Percentiles rank a stretch among this genome's conserved stretches.
Evolutionary conservation across 1,140 invertebrate genomes (phyloP).

Genomic region (Tetramorium alpestre): DNA sequence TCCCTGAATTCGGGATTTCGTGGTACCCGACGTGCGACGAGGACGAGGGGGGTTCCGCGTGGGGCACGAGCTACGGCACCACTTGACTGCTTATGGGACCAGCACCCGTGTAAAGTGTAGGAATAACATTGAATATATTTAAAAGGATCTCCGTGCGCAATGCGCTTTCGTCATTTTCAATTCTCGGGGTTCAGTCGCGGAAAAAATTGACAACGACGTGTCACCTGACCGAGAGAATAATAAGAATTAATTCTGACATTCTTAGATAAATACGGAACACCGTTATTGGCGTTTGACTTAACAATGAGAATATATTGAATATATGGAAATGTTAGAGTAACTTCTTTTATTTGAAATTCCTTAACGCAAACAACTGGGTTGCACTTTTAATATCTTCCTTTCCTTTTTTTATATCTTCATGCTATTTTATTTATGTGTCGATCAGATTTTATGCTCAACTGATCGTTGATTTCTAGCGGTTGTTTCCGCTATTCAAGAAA

Average conservation of each 20-base stretch:
- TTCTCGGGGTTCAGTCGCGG: not conserved
- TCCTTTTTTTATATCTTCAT: not conserved
- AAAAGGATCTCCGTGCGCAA: constrained; percentile 29
- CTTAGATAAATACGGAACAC: not conserved
- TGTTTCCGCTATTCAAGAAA: constrained; percentile 64
- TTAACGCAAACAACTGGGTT: not conserved
- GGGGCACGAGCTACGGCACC: constrained; percentile 75
- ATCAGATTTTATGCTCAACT: constrained; percentile 44
- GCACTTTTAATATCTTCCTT: not conserved
- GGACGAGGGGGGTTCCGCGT: constrained; percentile 64
- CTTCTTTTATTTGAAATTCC: not conserved
- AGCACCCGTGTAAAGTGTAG: constrained; percentile 77
- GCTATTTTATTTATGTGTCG: constrained; percentile 31
- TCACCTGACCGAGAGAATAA: not conserved
- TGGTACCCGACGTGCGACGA: constrained; percentile 52
- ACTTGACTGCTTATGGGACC: constrained; percentile 79
- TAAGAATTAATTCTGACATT: not conserved
- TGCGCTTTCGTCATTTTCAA: not conserved
- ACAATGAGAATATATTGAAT: not conserved
- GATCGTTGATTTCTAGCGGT: constrained; percentile 50
- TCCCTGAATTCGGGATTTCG: constrained; percentile 54
- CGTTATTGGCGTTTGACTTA: not conserved
- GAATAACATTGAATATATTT: constrained; percentile 79
- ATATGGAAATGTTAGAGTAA: not conserved
- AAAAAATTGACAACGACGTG: not conserved